phyloP scores from a whole-genome alignment of 2,888 invertebrate genomes.

The Amphimallon solstitiale region DNA sequence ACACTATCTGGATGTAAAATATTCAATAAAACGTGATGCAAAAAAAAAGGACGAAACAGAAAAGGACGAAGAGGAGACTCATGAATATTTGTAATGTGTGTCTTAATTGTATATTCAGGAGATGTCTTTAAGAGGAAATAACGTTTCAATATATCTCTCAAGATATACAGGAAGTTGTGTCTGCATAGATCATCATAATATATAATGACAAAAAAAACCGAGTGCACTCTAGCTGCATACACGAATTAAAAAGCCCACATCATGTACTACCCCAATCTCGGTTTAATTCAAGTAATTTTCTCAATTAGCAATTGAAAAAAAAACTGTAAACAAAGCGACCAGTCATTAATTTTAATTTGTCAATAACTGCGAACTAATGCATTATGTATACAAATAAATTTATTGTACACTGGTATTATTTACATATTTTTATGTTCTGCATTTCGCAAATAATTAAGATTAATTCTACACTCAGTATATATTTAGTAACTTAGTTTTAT shows the following conservation, averaged over 20 bases:
- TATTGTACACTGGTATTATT: neutral
- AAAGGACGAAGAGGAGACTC: neutral
- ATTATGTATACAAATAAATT: neutral
- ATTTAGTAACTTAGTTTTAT: no score
- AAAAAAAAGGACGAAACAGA: conserved; percentile 1
- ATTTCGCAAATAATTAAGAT: neutral
- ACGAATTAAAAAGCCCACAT: neutral
- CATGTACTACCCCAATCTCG: neutral
- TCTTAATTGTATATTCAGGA: conserved; percentile 59
- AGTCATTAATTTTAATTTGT: conserved; percentile 16
- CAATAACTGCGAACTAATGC: neutral
- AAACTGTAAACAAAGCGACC: conserved; percentile 11
- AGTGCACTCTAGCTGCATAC: neutral
- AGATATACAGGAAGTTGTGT: conserved; percentile 53
- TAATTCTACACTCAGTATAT: neutral
- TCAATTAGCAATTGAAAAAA: conserved; percentile 1
- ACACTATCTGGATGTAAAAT: conserved; percentile 5
- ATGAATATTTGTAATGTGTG: neutral
- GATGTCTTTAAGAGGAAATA: conserved; percentile 58
- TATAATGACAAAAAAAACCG: conserved; percentile 37
- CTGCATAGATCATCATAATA: conserved; percentile 52
- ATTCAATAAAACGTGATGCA: conserved; percentile 7
- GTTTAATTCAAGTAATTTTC: neutral
- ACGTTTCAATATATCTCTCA: conserved; percentile 54
- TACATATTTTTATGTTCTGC: no score